These are phyloP conservation scores for Platycheirus rosarum DNA, from an alignment of 2,888 invertebrate genomes.

Conservation along the genomic window DNA sequence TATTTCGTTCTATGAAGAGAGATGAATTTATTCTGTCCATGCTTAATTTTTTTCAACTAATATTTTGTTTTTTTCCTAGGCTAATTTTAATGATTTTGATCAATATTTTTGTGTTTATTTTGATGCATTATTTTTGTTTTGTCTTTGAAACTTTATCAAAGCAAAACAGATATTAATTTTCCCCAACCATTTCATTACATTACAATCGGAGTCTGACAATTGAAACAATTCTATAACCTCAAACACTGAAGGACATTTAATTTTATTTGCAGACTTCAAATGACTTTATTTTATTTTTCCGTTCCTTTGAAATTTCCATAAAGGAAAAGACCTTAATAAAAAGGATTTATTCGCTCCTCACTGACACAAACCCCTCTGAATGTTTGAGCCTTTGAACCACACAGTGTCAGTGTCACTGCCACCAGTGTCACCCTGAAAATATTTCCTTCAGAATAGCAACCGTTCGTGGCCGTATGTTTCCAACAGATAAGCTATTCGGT, in stretches of 20 bases:
- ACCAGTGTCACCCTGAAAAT: constrained; percentile 20
- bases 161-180: too few relatives aligned
- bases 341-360: background rate
- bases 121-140: too few relatives aligned
- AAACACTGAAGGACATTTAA: background rate
- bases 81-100: too few relatives aligned
- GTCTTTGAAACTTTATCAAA: too few relatives aligned
- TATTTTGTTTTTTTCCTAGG: too few relatives aligned
- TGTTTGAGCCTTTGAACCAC: constrained; percentile 10
- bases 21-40: too few relatives aligned
- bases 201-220: too few relatives aligned
- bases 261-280: too few relatives aligned
- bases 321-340: constrained; percentile 7
- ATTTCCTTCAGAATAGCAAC: constrained; percentile 20
- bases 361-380: constrained; percentile 4
- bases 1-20: too few relatives aligned
- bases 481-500: constrained; percentile 51
- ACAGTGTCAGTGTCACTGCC: constrained; percentile 1
- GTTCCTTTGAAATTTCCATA: constrained; percentile 1
- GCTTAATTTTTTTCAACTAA: too few relatives aligned
- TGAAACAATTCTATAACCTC: background rate
- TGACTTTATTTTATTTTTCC: background rate
- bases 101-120: too few relatives aligned
- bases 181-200: too few relatives aligned
- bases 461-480: constrained; percentile 17